phyloP scores from a whole-genome alignment of 2,113 vertebrate genomes.

The Chloroceryle aenea region DNA sequence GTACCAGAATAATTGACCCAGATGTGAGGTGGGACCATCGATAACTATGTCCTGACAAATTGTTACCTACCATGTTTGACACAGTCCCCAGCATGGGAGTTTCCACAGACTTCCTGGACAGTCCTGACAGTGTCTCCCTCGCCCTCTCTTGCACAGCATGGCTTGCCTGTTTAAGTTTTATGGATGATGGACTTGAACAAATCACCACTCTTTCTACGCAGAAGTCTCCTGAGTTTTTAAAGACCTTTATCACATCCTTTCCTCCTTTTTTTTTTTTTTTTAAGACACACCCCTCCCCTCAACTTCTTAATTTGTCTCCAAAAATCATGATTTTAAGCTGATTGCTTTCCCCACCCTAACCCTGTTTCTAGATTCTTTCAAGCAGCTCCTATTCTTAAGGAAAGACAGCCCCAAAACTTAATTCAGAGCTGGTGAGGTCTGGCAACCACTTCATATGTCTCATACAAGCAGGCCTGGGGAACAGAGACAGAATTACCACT shows the following conservation, averaged over 20 bases:
- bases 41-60: background rate
- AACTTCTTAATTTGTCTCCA: background rate
- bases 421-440: background rate
- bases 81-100: background rate
- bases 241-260: background rate
- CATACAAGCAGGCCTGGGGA: background rate
- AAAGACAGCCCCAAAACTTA: background rate
- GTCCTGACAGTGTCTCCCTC: background rate
- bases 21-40: background rate
- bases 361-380: background rate
- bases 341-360: background rate
- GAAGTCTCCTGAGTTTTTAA: background rate
- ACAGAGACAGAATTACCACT: background rate
- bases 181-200: background rate
- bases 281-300: rapidly evolving
- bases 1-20: background rate
- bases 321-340: background rate
- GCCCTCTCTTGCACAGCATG: background rate
- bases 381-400: background rate
- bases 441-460: background rate
- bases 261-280: background rate
- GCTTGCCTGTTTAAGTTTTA: background rate
- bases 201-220: background rate
- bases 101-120: background rate
- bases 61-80: background rate